Conservation (phyloP, 2,888 invertebrate species). For the Diadegma fenestrale region DNA sequence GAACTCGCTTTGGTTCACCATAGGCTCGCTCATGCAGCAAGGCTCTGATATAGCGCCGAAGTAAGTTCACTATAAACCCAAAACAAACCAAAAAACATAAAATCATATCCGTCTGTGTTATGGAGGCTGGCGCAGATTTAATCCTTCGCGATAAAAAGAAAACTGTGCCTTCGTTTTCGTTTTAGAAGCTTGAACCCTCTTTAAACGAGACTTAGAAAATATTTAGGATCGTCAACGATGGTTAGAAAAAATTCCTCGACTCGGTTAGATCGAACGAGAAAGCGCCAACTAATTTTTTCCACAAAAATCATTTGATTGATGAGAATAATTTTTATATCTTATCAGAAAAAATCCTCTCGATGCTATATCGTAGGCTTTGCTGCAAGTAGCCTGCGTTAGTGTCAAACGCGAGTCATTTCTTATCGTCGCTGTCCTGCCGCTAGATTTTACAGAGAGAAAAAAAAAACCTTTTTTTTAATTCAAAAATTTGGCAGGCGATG, state of each 20-base stretch:
- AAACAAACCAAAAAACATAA: slow-evolving; percentile 8
- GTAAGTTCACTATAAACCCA: slow-evolving; percentile 87
- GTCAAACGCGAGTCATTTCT: slow-evolving; percentile 67
- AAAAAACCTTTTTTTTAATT: neutral
- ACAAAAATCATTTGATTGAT: neutral
- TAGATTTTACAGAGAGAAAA: slow-evolving; percentile 4
- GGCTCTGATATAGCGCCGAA: slow-evolving; percentile 96
- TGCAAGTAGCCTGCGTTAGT: slow-evolving; percentile 78
- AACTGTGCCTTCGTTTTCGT: neutral
- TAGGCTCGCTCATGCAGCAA: slow-evolving; percentile 96
- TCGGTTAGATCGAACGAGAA: neutral
- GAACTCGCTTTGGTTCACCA: slow-evolving; percentile 98
- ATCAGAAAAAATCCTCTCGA: slow-evolving; percentile 63
- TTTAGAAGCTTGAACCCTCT: neutral
- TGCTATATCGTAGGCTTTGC: slow-evolving; percentile 84
- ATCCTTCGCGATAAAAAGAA: neutral
- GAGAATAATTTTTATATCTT: slow-evolving; percentile 18
- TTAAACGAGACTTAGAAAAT: slow-evolving; percentile 2
- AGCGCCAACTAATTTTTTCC: neutral
- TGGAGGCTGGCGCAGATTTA: neutral
- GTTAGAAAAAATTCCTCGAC: neutral
- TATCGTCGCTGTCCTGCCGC: slow-evolving; percentile 59
- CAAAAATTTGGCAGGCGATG: neutral
- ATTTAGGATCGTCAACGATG: neutral
- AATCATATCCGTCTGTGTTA: neutral